phyloP scores from a whole-genome alignment of 2,888 invertebrate genomes.

The Entomobrya proxima region DNA sequence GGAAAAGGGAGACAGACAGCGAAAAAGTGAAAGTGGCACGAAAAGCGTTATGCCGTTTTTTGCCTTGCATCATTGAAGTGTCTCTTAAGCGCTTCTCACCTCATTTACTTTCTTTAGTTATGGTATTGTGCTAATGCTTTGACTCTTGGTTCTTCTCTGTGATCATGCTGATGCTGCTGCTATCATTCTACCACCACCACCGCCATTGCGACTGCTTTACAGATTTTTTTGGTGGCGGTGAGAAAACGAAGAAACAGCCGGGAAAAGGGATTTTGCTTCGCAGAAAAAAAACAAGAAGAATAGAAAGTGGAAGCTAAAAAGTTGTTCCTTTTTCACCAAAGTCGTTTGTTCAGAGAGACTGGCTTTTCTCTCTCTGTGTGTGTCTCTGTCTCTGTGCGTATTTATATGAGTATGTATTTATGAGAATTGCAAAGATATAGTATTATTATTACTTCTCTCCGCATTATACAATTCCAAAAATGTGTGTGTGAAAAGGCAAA shows the following conservation, averaged over 20 bases:
- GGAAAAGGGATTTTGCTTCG: background rate
- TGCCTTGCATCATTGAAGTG: slow-evolving; percentile 59
- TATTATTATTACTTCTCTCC: slow-evolving; percentile 23
- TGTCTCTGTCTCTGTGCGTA: background rate
- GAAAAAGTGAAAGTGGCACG: slow-evolving; percentile 60
- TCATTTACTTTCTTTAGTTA: slow-evolving; percentile 72
- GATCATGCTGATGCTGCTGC: background rate
- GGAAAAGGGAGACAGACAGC: background rate
- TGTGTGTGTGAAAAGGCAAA: background rate
- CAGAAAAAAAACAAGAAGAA: slow-evolving; percentile 7
- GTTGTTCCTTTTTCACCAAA: slow-evolving; percentile 27
- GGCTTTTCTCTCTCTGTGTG: background rate
- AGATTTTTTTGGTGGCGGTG: background rate
- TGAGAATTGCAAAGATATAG: slow-evolving; percentile 16
- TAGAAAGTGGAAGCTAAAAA: slow-evolving; percentile 29
- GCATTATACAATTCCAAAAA: background rate
- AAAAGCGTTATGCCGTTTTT: slow-evolving; percentile 57
- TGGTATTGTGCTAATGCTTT: slow-evolving; percentile 68
- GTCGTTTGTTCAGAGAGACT: slow-evolving; percentile 4
- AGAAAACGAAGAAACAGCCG: background rate
- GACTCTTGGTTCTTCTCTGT: slow-evolving; percentile 42
- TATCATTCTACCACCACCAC: background rate
- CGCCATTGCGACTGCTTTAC: background rate
- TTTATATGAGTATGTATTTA: slow-evolving; percentile 26
- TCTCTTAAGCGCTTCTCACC: slow-evolving; percentile 71